phyloP scores from a whole-genome alignment of 2,797 vertebrate species.

The Scomberomorus guttatus region DNA sequence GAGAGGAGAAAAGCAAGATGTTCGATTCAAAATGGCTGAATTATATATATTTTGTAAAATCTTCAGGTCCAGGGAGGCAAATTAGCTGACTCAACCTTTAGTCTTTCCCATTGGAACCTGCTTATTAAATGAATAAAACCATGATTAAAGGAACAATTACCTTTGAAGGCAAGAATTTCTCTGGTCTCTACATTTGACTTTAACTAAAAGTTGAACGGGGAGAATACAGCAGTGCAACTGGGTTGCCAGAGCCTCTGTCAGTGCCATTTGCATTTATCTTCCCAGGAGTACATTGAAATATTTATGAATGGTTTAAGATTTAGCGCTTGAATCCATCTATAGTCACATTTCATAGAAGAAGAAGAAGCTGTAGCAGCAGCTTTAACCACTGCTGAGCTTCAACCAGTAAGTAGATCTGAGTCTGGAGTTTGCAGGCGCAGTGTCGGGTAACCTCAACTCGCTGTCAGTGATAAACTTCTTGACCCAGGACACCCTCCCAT shows the following conservation, averaged over 20 bases:
- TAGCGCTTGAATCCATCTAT: neutral
- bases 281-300: rapidly evolving
- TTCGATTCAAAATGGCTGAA: conserved; percentile 73
- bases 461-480: conserved; percentile 13
- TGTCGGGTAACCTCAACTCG: neutral
- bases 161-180: neutral
- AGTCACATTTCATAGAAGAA: neutral
- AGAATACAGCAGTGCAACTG: neutral
- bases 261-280: neutral
- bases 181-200: neutral
- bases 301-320: neutral
- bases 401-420: neutral
- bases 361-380: neutral
- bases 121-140: neutral
- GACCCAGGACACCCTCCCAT: conserved; percentile 7
- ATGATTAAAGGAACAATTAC: neutral
- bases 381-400: neutral
- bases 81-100: neutral
- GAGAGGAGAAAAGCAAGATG: conserved; percentile 48
- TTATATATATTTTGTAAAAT: neutral
- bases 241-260: neutral
- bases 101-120: neutral
- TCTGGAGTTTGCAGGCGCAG: neutral
- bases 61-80: neutral
- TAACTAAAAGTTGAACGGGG: neutral